Evolutionary conservation across 2,888 invertebrate genomes (phyloP).

Genomic region (Pristionchus maxplancki): DNA sequence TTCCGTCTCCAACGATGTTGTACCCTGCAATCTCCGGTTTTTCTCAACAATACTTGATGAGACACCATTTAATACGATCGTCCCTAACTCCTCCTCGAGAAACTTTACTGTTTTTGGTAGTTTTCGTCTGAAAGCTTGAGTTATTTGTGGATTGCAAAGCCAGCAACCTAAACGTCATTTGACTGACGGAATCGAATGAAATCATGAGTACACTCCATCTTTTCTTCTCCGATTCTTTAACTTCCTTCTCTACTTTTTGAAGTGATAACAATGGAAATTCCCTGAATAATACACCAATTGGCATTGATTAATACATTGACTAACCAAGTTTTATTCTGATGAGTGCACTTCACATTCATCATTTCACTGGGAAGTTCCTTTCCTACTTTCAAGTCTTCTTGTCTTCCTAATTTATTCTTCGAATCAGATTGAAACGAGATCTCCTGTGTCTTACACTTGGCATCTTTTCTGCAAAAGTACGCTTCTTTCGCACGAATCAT

Average conservation of each 20-base stretch:
- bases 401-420: constrained; percentile 54
- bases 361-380: constrained; percentile 53
- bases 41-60: background rate
- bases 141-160: too few species aligned
- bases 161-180: constrained; percentile 83
- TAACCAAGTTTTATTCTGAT: constrained; percentile 56
- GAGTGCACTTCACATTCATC: constrained; percentile 55
- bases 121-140: background rate
- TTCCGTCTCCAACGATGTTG: constrained; percentile 80
- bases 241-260: constrained; percentile 1
- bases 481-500: background rate
- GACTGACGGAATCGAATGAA: constrained; percentile 91
- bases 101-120: background rate
- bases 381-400: constrained; percentile 50
- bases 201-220: constrained; percentile 78
- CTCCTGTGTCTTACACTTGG: constrained; percentile 57
- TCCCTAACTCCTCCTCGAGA: background rate
- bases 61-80: background rate
- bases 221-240: background rate
- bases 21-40: constrained; percentile 70
- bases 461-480: constrained; percentile 52
- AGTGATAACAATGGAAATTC: constrained; percentile 15
- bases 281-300: background rate
- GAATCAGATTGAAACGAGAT: constrained; percentile 59
- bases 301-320: constrained; percentile 50